Base-by-base conservation (phyloP, 2,888 invertebrate species). In the Idaea biselata region DNA sequence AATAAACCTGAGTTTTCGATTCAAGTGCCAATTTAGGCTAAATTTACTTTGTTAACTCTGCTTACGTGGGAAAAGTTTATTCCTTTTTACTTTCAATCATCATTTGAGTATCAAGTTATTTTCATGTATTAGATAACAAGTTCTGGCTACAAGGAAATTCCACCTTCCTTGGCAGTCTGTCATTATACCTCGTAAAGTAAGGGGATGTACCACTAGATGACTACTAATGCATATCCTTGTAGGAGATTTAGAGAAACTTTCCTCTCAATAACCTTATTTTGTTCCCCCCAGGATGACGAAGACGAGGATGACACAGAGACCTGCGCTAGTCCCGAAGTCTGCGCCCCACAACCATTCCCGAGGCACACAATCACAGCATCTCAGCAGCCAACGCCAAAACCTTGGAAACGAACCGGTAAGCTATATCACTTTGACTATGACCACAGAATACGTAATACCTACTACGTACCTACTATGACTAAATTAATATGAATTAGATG, bases 391-490 rank as follows among this genome's bases (percentile, higher is more conserved):
- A 78, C 89, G 0, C 93, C 93, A 1, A 93, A 93, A 77, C 93
- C 93, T 63, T 93, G 93, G 93, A 93, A 93, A 72, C 83, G 93
- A 76, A 93, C 93, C 68, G 93, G 93, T 93, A 82, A 83, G 80
- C 55, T 44, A 33, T 61, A 5, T 56, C 16, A 56, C 16, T 1
- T 16, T 55, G 17, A 55, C 53, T 53, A 5, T 25, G 3, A 25
- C 25, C 25, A n/a, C n/a, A n/a, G n/a, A n/a, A n/a, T n/a, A n/a
- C n/a, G n/a, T n/a, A n/a, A n/a, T n/a, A n/a, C n/a, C n/a, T n/a
- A n/a, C n/a, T n/a, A n/a, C n/a, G n/a, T n/a, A n/a, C n/a, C n/a
- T n/a, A n/a, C n/a, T n/a, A n/a, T n/a, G n/a, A n/a, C n/a, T n/a
- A n/a, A n/a, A n/a, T n/a, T 44, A 7, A 44, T 44, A 44, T 11